Conservation (phyloP, 64 coral and sea anemone genomes). For the Actinia tenebrosa region DNA sequence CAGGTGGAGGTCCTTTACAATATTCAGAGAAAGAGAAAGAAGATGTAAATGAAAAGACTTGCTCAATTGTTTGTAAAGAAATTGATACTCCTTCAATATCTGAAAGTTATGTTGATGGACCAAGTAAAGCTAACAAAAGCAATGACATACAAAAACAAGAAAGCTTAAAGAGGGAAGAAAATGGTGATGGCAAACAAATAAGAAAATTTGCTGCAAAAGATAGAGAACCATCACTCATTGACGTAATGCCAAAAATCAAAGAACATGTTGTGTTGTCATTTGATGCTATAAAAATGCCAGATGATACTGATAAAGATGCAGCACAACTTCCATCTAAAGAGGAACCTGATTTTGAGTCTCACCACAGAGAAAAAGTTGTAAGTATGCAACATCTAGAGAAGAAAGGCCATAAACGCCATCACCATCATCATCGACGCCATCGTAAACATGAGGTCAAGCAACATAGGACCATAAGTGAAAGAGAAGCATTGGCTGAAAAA, state of each 20-base stretch:
- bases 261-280: background rate
- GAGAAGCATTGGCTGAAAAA: slow-evolving; percentile 33
- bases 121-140: background rate
- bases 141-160: background rate
- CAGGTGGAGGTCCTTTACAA: background rate
- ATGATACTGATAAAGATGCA: background rate
- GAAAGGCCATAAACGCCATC: slow-evolving; percentile 16
- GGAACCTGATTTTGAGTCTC: slow-evolving; percentile 8
- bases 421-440: slow-evolving; percentile 28
- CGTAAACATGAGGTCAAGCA: slow-evolving; percentile 26
- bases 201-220: slow-evolving; percentile 1
- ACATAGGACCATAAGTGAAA: slow-evolving; percentile 54
- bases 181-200: background rate
- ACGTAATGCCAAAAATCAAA: slow-evolving; percentile 15
- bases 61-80: background rate
- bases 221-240: background rate
- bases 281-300: background rate
- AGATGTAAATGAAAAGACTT: background rate
- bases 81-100: background rate
- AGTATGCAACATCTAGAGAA: background rate
- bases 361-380: slow-evolving; percentile 11
- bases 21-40: background rate
- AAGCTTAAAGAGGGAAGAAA: background rate
- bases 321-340: background rate
- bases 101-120: background rate